Evolutionary conservation across 2,113 vertebrate species (phyloP).

Genomic region (Balaeniceps rex): DNA sequence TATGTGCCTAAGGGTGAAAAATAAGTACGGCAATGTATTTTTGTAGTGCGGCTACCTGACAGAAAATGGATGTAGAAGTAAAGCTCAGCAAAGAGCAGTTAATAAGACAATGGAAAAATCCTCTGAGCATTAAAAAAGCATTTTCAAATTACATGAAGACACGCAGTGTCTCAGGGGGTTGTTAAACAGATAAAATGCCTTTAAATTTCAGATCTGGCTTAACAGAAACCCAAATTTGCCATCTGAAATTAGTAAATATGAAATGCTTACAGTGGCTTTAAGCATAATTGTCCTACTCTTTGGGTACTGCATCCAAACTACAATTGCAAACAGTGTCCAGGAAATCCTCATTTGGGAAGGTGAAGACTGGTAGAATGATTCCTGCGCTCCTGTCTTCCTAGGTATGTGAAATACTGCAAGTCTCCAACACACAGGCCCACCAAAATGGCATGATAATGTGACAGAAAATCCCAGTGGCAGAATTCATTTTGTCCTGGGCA

Average conservation of each 20-base stretch:
- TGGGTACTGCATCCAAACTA: neutral
- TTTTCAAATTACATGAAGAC: neutral
- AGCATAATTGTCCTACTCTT: neutral
- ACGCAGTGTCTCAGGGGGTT: fast-evolving
- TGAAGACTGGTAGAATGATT: neutral
- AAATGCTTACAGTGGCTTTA: neutral
- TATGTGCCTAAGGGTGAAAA: neutral
- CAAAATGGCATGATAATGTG: neutral
- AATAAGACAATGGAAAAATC: neutral
- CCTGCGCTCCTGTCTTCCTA: neutral
- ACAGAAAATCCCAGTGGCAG: neutral
- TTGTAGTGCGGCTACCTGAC: neutral
- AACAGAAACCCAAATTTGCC: neutral
- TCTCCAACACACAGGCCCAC: neutral
- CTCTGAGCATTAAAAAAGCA: neutral
- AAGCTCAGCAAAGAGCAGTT: neutral
- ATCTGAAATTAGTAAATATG: neutral
- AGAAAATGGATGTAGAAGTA: neutral
- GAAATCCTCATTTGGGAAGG: neutral
- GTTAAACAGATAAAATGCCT: neutral
- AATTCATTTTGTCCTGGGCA: neutral
- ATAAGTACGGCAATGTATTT: neutral
- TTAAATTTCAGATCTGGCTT: neutral
- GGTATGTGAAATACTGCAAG: neutral
- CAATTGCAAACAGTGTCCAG: neutral